Base-by-base conservation (phyloP, 2,113 vertebrate species). In the Thunnus maccoyii region DNA sequence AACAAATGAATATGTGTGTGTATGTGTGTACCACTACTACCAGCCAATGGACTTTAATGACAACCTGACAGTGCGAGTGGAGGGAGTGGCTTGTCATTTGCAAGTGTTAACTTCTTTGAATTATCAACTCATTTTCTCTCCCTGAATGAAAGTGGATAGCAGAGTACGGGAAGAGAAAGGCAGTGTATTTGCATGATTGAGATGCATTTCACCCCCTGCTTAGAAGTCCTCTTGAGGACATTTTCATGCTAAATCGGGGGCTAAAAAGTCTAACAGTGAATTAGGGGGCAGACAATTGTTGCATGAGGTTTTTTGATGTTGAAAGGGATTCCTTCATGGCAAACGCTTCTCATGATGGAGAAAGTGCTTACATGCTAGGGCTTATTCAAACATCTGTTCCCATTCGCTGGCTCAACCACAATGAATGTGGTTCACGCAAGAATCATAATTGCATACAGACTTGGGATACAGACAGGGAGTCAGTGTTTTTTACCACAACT, bases 351-450 rank as follows among this genome's bases (percentile, higher is more conserved):
- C 72, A 54, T 86, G 88, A 88, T 61, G 64, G 85, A 85, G 89
- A 95, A 93, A 91, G 87, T 85, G 76, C 83, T 87, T 88, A 89
- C 89, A 84, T 88, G 86, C 83, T 83, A 64, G 71, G 62, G 74
- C 80, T 84, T 78, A 73, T 82, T 82, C 70, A 64, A 83, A 91
- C 92, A 95, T 93, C 91, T 94, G 92, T 87, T 91, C 83, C 80
- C 73, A 83, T 88, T 92, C 75, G 47, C 81, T 73, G 83, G 76
- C 83, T 83, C 66, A 46, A 90, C 91, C 89, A 82, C 90, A 93
- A 83, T 86, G 88, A 91, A 89, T 88, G 84, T 65, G 78, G 82
- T 83, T 85, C 77, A 90, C 74, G 82, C 88, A 90, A 90, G 72
- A 80, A 86, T 90, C 87, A 62, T 91, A 91, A 93, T 93, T 91